Percentiles rank a stretch among this genome's conserved stretches.
Evolutionary conservation across 2,888 invertebrate genomes (phyloP).

Genomic region (Seira sanloemensis): DNA sequence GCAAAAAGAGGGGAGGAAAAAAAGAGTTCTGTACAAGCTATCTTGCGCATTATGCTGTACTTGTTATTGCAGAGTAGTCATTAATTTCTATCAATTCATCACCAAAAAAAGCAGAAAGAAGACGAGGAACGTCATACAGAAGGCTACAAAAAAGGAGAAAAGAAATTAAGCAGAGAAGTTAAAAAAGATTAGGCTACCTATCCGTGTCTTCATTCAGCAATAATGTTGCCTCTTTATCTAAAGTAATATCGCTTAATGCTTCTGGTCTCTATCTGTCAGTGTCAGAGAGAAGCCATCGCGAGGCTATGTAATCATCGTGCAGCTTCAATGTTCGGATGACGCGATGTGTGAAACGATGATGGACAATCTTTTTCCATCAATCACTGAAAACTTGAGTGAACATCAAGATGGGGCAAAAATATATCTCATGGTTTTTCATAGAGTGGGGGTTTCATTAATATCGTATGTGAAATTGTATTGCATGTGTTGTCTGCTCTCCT

Average conservation of each 20-base stretch:
- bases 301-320: too few relatives aligned
- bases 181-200: too few relatives aligned
- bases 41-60: background rate
- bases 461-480: background rate
- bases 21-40: slow-evolving; percentile 36
- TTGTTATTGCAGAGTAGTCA: slow-evolving; percentile 34
- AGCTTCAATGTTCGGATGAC: too few relatives aligned
- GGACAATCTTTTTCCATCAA: slow-evolving; percentile 59
- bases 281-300: too few relatives aligned
- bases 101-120: slow-evolving; percentile 44
- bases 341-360: too few relatives aligned
- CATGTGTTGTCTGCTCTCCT: background rate
- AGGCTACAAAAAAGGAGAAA: slow-evolving; percentile 29
- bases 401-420: slow-evolving; percentile 23
- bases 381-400: slow-evolving; percentile 51
- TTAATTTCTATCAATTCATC: slow-evolving; percentile 62
- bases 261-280: slow-evolving; percentile 60
- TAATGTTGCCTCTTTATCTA: slow-evolving; percentile 10
- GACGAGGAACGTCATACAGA: too few relatives aligned
- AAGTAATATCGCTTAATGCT: slow-evolving; percentile 30
- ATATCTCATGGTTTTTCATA: background rate
- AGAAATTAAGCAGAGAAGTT: too few relatives aligned
- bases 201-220: too few relatives aligned
- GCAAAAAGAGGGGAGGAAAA: slow-evolving; percentile 18
- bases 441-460: too few relatives aligned